Conservation (phyloP, 2,797 vertebrate genomes). For the Acrossocheilus wenchowensis region DNA sequence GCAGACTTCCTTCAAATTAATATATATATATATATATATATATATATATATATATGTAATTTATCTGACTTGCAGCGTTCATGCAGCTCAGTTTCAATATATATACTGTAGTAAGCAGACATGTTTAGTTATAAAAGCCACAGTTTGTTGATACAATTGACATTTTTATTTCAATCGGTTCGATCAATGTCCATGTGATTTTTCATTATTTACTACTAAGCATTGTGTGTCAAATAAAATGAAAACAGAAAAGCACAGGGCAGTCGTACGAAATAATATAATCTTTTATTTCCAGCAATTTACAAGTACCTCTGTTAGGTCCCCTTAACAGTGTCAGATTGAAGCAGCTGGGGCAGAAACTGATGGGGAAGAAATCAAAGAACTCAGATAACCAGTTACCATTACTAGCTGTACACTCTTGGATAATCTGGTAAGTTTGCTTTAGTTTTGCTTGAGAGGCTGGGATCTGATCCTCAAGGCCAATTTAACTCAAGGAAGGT, state of each 20-base stretch:
- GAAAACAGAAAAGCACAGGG: slow-evolving; percentile 34
- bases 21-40: not conserved
- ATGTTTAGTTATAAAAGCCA: not conserved
- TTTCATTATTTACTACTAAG: not conserved
- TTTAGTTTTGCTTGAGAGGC: not conserved
- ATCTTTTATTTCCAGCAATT: slow-evolving; percentile 83
- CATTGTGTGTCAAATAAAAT: not conserved
- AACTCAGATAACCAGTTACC: not conserved
- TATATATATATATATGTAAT: not conserved
- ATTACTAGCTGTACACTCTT: slow-evolving; percentile 9
- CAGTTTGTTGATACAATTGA: not conserved
- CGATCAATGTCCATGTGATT: not conserved
- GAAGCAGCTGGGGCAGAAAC: slow-evolving; percentile 42
- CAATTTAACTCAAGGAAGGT: slow-evolving; percentile 20
- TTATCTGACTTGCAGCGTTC: not conserved
- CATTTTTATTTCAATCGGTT: not conserved
- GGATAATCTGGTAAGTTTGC: slow-evolving; percentile 15
- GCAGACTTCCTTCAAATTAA: no score
- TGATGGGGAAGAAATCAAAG: slow-evolving; percentile 19
- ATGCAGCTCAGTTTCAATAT: not conserved
- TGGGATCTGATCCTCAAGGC: slow-evolving; percentile 4
- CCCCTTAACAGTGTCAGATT: slow-evolving; percentile 66
- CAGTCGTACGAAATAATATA: slow-evolving; percentile 78
- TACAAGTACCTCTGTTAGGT: slow-evolving; percentile 74
- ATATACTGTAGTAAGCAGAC: not conserved